Evolutionary conservation across 2,888 invertebrate genomes (phyloP).

Genomic region (Patella depressa): DNA sequence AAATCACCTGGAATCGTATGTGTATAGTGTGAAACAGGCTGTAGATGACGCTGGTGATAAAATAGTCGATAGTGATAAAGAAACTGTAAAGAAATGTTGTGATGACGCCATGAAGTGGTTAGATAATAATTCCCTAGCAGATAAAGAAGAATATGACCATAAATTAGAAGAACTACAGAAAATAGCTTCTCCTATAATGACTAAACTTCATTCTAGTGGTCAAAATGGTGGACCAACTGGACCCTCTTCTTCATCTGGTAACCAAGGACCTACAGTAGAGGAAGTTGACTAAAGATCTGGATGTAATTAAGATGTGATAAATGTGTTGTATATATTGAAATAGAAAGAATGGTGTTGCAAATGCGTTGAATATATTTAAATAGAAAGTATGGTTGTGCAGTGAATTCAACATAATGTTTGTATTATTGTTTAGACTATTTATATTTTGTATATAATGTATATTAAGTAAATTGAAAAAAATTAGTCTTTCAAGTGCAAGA

Average conservation of each 20-base stretch:
- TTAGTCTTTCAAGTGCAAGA: too few relatives aligned
- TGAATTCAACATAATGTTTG: too few relatives aligned
- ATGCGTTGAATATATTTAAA: too few relatives aligned
- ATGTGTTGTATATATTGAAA: too few relatives aligned
- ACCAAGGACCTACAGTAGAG: slow-evolving; percentile 26
- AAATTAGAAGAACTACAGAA: slow-evolving; percentile 83
- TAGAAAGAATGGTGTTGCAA: too few relatives aligned
- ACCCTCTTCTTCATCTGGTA: slow-evolving; percentile 37
- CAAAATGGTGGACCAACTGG: slow-evolving; percentile 18
- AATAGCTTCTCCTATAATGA: slow-evolving; percentile 85
- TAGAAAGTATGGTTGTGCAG: too few relatives aligned
- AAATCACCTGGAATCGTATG: slow-evolving; percentile 60
- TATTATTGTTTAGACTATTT: too few relatives aligned
- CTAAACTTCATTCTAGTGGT: slow-evolving; percentile 67
- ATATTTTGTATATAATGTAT: too few relatives aligned
- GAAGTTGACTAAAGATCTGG: slow-evolving; percentile 44
- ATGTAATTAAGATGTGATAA: too few relatives aligned
- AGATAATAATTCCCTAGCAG: slow-evolving; percentile 84
- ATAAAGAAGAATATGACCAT: slow-evolving; percentile 82
- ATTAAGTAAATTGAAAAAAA: too few relatives aligned
- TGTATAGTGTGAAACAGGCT: slow-evolving; percentile 73
- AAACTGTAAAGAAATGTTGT: slow-evolving; percentile 74
- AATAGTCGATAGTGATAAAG: slow-evolving; percentile 80
- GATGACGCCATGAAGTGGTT: slow-evolving; percentile 84
- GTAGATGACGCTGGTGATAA: slow-evolving; percentile 76